These are phyloP conservation scores for Trilocha varians DNA, from an alignment of 2,888 invertebrate genomes.

Conservation along the genomic window DNA sequence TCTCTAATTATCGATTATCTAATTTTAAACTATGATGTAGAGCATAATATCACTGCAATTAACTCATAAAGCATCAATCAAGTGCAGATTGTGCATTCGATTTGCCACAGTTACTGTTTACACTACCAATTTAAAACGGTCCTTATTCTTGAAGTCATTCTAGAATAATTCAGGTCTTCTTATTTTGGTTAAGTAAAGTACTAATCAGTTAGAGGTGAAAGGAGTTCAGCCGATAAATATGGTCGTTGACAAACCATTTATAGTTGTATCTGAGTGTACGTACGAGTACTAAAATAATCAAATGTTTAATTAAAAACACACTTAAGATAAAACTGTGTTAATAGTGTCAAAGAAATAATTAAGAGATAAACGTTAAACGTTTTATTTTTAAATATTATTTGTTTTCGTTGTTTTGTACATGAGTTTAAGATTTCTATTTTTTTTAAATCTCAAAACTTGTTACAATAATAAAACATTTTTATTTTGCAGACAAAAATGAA, in stretches of 20 bases:
- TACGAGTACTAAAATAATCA: not conserved
- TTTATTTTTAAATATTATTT: no score
- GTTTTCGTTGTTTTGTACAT: no score
- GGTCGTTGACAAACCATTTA: conserved; percentile 19
- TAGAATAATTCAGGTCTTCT: conserved; percentile 20
- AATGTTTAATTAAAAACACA: not conserved
- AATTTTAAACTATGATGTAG: conserved; percentile 27
- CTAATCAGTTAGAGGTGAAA: conserved; percentile 57
- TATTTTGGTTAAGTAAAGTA: conserved; percentile 32
- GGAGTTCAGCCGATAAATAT: conserved; percentile 37
- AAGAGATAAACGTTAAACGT: no score
- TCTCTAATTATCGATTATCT: conserved; percentile 18
- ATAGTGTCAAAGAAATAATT: no score
- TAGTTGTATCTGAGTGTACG: not conserved
- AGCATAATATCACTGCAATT: conserved; percentile 38
- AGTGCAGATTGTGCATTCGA: conserved; percentile 33
- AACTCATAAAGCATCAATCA: conserved; percentile 42
- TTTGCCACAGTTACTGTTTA: conserved; percentile 37
- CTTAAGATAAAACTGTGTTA: no score
- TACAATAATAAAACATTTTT: no score
- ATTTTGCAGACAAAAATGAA: no score
- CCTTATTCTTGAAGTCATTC: conserved; percentile 7
- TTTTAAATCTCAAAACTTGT: no score
- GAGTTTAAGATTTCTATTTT: no score
- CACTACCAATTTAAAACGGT: conserved; percentile 23